Percentiles rank a stretch among this genome's conserved stretches.
phyloP scores from a whole-genome alignment of 2,888 invertebrate species.

The Lasioglossum leucozonium region DNA sequence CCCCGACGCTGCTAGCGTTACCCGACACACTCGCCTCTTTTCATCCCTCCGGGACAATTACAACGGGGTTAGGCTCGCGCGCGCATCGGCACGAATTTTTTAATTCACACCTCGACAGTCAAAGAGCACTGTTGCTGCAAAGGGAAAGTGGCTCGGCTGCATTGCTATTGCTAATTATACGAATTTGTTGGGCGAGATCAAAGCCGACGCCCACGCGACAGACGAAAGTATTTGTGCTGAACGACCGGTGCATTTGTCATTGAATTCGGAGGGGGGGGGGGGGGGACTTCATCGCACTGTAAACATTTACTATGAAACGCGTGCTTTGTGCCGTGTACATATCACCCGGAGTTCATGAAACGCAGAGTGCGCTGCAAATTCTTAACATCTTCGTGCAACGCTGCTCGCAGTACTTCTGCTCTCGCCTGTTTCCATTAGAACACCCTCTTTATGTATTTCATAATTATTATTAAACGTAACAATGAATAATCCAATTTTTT shows the following conservation, averaged over 20 bases:
- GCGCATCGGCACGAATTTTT: neutral
- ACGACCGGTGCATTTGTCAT: neutral
- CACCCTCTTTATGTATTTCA: neutral
- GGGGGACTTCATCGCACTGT: neutral
- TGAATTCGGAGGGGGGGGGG: neutral
- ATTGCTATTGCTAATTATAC: neutral
- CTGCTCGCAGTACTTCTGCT: neutral
- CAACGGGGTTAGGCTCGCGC: neutral
- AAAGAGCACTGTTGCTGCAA: constrained; percentile 8
- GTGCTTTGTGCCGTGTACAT: neutral
- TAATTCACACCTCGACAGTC: neutral
- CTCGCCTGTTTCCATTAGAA: neutral
- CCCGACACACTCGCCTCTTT: neutral
- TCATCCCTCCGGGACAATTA: constrained; percentile 19
- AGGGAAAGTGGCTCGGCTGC: neutral
- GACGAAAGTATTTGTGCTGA: neutral
- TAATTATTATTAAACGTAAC: neutral
- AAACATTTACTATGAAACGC: neutral
- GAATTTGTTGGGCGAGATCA: neutral
- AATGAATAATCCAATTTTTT: neutral
- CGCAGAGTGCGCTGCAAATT: neutral
- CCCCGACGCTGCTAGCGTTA: constrained; percentile 6
- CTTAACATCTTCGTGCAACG: neutral
- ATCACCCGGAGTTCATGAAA: neutral
- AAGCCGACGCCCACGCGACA: neutral